Evolutionary conservation across 2,888 invertebrate genomes (phyloP), one percentile per base, ranked within the genome.

Genomic region (Ormyrus nitidulus): DNA sequence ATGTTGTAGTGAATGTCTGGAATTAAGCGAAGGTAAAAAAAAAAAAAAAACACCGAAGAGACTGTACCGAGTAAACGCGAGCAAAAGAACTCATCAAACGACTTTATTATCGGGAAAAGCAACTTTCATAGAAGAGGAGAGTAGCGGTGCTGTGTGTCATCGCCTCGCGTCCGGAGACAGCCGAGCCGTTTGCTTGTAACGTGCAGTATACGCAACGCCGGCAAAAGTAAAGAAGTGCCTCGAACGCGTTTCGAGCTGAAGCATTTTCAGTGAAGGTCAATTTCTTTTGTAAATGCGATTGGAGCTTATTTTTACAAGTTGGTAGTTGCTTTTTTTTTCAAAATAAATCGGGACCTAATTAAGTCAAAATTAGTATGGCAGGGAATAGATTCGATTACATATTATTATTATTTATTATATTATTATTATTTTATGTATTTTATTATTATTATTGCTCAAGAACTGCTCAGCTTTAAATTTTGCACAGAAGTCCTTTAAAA

Each of bases 81-180:
- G 58, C 6, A 13, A 48, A 59, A 59, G 53, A 70, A 65, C 13
- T 71, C 65, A 65, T 49, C 64, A 69, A 75, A 79, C 19, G 48
- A 59, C 46, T 46, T 79, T 70, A 75, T 70, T 65, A 75, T 75
- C 74, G 19, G 66, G 70, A 79, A 75, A 79, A 71, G 53, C 66
- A 58, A 68, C 76, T 76, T 76, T 75, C 76, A 76, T 76, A 75
- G 80, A 80, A 71, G 76, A 76, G 71, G 80, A 80, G 76, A 80
- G 76, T 80, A 71, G 80, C 75, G 62, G 80, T 71, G 71, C 49
- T 34, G 54, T 34, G 59, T 56, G 73, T 64, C 62, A 58, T 70
- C 61, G 70, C 34, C 49, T 10, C 69, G 53, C 73, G 46, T 34
- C 7, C 10, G 19, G 19, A 19, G 19, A 19, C 19, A 19, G 19